phyloP scores from a whole-genome alignment of 2,797 vertebrate genomes.

The Pangasius mekongensis region DNA sequence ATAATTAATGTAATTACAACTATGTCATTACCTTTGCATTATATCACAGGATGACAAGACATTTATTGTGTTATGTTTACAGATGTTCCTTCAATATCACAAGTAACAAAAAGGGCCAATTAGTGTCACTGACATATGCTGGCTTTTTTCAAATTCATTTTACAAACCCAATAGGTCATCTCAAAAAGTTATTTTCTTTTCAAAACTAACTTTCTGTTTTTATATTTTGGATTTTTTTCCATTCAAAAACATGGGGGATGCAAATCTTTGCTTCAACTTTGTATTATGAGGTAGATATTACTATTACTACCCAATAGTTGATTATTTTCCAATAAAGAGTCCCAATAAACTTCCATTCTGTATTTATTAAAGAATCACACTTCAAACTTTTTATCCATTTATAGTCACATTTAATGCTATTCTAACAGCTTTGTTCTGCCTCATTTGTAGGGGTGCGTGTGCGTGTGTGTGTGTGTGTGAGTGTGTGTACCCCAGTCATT shows the following conservation, averaged over 20 bases:
- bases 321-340: not conserved
- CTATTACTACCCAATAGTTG: not conserved
- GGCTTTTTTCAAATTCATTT: too few species aligned
- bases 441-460: not conserved
- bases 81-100: not conserved
- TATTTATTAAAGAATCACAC: not conserved
- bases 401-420: not conserved
- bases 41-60: not conserved
- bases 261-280: not conserved
- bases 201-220: not conserved
- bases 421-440: not conserved
- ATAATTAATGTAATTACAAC: not conserved
- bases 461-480: slow-evolving; percentile 12
- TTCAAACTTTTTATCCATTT: not conserved
- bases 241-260: not conserved
- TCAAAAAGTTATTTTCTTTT: too few species aligned
- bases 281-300: not conserved
- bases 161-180: too few species aligned
- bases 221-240: not conserved
- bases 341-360: not conserved
- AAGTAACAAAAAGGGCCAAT: not conserved
- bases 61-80: not conserved
- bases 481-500: slow-evolving; percentile 83
- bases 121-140: not conserved
- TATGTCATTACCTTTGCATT: not conserved